A percentile compares a stretch with the other conserved stretches of the same genome.
phyloP scores from a whole-genome alignment of 2,797 vertebrate species.

The Molossus molossus region DNA sequence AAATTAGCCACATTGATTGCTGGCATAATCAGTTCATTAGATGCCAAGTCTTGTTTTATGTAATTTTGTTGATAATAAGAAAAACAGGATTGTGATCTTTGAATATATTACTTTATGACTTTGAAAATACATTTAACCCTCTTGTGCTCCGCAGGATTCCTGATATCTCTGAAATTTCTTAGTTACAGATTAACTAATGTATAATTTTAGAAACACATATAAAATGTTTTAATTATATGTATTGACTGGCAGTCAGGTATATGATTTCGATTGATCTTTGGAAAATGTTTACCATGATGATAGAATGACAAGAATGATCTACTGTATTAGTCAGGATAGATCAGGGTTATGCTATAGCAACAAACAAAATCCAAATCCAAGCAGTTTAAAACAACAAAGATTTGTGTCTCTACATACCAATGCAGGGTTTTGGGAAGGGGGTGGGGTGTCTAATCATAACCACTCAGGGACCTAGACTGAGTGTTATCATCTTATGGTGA shows the following conservation, averaged over 20 bases:
- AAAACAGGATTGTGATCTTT: background rate
- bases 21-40: background rate
- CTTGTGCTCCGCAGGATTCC: background rate
- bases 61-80: background rate
- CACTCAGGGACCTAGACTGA: background rate
- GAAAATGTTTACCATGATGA: background rate
- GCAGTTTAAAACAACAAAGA: background rate
- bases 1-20: background rate
- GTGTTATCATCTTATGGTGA: background rate
- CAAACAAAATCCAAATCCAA: background rate
- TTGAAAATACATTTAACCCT: background rate
- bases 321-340: background rate
- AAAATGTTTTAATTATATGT: background rate
- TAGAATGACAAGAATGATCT: background rate
- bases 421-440: background rate
- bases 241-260: background rate
- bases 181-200: background rate
- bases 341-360: background rate
- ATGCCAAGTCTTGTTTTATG: background rate
- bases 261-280: background rate
- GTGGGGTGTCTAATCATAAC: no score
- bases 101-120: background rate
- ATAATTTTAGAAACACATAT: background rate
- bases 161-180: conserved; percentile 23
- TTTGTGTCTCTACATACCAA: background rate